These are phyloP conservation scores for Apodemus agrarius DNA, from an alignment of 2,797 vertebrate species.

Conservation along the genomic window DNA sequence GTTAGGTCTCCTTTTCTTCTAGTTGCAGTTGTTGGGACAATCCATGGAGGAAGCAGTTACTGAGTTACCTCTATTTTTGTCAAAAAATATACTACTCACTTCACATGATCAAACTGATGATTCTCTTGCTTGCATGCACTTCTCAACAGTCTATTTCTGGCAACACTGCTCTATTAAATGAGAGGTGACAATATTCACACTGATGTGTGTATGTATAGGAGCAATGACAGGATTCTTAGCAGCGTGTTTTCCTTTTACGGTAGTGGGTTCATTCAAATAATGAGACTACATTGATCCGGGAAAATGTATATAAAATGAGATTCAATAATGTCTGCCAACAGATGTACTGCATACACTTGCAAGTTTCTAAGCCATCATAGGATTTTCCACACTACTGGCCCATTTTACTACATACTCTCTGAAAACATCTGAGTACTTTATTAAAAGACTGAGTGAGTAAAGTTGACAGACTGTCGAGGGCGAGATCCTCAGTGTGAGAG, in stretches of 20 bases:
- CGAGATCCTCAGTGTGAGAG: background rate
- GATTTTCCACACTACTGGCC: background rate
- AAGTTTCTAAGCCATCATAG: conserved; percentile 15
- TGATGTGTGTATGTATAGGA: background rate
- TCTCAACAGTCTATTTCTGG: background rate
- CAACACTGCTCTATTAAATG: background rate
- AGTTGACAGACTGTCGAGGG: background rate
- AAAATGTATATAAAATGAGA: background rate
- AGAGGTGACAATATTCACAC: background rate
- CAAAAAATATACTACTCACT: background rate
- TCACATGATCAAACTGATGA: background rate
- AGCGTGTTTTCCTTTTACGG: background rate
- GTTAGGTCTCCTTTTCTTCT: background rate
- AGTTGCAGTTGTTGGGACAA: background rate
- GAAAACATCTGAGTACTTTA: conserved; percentile 4
- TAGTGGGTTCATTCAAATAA: background rate
- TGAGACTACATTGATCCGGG: background rate
- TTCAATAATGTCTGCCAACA: background rate
- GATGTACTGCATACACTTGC: background rate
- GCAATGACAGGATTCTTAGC: background rate
- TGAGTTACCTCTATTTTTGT: background rate
- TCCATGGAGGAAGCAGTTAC: background rate
- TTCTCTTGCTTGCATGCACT: background rate
- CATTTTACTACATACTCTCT: background rate
- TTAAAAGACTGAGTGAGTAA: conserved; percentile 46